A percentile compares a stretch with the other conserved stretches of the same genome.
phyloP scores from a whole-genome alignment of 2,888 invertebrate genomes.

The Tuberolachnus salignus region DNA sequence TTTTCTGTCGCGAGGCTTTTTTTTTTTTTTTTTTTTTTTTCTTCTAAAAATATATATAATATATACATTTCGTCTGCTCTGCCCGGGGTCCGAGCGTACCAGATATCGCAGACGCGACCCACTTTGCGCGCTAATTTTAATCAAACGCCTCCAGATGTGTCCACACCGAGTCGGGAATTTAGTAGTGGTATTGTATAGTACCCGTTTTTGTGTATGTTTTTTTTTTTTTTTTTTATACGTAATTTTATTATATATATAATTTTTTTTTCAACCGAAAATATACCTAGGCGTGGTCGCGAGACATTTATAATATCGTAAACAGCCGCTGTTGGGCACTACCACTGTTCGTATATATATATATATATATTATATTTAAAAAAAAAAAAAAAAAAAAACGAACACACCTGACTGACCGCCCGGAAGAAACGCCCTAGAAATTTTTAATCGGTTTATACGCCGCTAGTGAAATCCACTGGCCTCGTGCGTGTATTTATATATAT shows the following conservation, averaged over 20 bases:
- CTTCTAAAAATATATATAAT: conserved; percentile 36
- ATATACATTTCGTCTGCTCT: conserved; percentile 2
- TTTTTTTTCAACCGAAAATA: conserved; percentile 41
- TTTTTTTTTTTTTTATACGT: not conserved
- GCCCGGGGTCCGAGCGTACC: conserved; percentile 26
- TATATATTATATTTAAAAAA: conserved; percentile 8
- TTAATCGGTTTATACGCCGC: not conserved
- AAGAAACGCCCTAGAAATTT: conserved; percentile 38
- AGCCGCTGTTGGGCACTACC: not conserved
- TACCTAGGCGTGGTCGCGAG: conserved; percentile 31
- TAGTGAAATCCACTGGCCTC: not conserved
- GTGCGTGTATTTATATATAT: not conserved
- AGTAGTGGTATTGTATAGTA: not conserved
- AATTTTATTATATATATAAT: conserved; percentile 21
- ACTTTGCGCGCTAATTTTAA: conserved; percentile 54
- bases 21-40: conserved; percentile 4
- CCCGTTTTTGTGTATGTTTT: too few relatives aligned
- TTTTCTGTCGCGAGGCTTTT: conserved; percentile 26
- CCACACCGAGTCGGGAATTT: conserved; percentile 13
- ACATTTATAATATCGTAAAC: conserved; percentile 36
- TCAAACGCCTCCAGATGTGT: conserved; percentile 52
- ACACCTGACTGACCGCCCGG: not conserved
- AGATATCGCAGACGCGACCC: conserved; percentile 45
- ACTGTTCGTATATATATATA: not conserved
- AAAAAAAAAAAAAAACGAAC: not conserved